These are phyloP conservation scores for Ctenicera cuprea DNA, from an alignment of 2,888 invertebrate genomes.

Conservation along the genomic window DNA sequence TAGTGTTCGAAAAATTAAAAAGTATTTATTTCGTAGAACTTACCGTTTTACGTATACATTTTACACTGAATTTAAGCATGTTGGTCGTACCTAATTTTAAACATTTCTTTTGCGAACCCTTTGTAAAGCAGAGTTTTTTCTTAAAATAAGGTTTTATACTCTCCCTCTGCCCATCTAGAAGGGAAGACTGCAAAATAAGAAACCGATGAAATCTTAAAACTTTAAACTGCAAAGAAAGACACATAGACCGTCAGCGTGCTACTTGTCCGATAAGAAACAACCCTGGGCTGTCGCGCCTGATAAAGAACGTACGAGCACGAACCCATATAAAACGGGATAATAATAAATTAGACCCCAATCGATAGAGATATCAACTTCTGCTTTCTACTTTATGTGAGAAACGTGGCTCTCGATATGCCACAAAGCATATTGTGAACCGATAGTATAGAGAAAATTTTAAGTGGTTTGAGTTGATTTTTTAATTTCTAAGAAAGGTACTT, in stretches of 20 bases:
- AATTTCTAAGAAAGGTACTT: neutral
- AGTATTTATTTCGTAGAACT: too few species aligned
- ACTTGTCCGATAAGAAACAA: constrained; percentile 57
- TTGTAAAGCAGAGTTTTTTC: constrained; percentile 1
- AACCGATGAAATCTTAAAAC: constrained; percentile 55
- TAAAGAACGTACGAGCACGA: constrained; percentile 53
- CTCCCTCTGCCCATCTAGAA: neutral
- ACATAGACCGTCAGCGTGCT: constrained; percentile 52
- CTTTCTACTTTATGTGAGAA: constrained; percentile 57
- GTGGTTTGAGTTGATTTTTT: constrained; percentile 28
- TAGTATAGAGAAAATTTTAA: constrained; percentile 15
- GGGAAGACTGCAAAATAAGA: constrained; percentile 47
- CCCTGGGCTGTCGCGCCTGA: constrained; percentile 51
- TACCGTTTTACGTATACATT: too few species aligned
- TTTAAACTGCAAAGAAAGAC: constrained; percentile 58
- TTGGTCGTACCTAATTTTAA: too few species aligned
- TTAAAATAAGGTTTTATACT: constrained; percentile 12
- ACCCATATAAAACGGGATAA: constrained; percentile 59
- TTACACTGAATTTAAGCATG: too few species aligned
- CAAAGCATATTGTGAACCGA: constrained; percentile 46
- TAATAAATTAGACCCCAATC: constrained; percentile 58
- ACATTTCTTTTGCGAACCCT: too few species aligned
- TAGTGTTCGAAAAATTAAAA: neutral
- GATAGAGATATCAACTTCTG: constrained; percentile 59
- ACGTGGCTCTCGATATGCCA: constrained; percentile 54